Percentiles rank a stretch among this genome's conserved stretches.
Evolutionary conservation across 2,113 vertebrate genomes (phyloP).

Genomic region (Otocyon megalotis): DNA sequence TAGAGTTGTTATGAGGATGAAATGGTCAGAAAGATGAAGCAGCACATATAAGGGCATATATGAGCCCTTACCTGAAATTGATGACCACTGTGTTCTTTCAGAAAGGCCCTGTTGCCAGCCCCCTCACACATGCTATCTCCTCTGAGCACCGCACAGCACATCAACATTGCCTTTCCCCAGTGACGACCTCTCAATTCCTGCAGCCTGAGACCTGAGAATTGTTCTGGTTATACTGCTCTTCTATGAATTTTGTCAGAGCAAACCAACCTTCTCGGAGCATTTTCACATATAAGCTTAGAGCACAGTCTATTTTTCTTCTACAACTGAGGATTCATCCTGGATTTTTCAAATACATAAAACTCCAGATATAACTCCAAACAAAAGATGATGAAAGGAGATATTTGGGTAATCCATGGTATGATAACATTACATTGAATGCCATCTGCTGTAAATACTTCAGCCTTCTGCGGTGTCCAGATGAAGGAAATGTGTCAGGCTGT

Average conservation of each 20-base stretch:
- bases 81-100: background rate
- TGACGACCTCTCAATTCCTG: background rate
- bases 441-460: background rate
- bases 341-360: constrained; percentile 1
- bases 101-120: background rate
- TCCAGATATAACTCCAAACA: background rate
- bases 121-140: background rate
- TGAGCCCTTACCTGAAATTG: background rate
- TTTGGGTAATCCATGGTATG: background rate
- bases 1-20: background rate
- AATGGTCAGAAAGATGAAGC: background rate
- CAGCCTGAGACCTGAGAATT: background rate
- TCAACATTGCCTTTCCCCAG: background rate
- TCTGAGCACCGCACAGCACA: constrained; percentile 43
- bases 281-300: background rate
- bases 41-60: background rate
- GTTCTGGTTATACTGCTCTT: background rate
- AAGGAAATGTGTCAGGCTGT: background rate
- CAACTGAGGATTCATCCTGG: background rate
- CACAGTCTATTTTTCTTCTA: background rate
- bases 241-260: background rate
- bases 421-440: background rate
- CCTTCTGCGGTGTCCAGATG: background rate
- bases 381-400: background rate
- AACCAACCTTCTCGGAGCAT: background rate